Evolutionary conservation across 2,113 vertebrate genomes (phyloP).

Genomic region (Scopus umbretta): DNA sequence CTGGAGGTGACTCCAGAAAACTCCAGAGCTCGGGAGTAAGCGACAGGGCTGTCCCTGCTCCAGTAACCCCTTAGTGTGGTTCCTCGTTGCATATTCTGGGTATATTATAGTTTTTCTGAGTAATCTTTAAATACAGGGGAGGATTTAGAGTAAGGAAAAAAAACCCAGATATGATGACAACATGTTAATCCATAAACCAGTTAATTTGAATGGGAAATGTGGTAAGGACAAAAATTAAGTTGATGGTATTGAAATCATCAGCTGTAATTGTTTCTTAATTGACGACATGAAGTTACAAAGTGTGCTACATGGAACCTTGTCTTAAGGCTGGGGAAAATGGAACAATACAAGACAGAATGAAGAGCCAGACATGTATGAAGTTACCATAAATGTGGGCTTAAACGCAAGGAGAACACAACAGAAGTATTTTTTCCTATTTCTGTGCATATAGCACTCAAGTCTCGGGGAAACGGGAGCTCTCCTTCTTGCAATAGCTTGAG

Average conservation of each 20-base stretch:
- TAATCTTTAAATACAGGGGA: not conserved
- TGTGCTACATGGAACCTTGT: not conserved
- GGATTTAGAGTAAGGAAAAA: not conserved
- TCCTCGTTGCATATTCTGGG: not conserved
- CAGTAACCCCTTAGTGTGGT: not conserved
- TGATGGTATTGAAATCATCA: conserved; percentile 30
- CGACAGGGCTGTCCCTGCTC: not conserved
- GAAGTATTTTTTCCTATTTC: not conserved
- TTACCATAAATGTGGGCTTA: not conserved
- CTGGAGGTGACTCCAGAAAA: not conserved
- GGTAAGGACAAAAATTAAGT: conserved; percentile 14
- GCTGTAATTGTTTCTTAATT: conserved; percentile 51
- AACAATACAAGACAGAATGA: not conserved
- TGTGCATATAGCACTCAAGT: not conserved
- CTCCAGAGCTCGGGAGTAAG: not conserved
- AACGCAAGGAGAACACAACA: not conserved
- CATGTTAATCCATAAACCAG: not conserved
- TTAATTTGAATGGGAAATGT: conserved; percentile 19
- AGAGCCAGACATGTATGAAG: not conserved
- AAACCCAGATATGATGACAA: not conserved
- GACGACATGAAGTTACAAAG: conserved; percentile 9
- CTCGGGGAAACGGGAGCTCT: not conserved
- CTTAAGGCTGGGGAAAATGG: not conserved
- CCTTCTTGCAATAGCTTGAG: not conserved
- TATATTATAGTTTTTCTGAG: not conserved